Evolutionary conservation across 2,113 vertebrate genomes (phyloP), one percentile per base, ranked within the genome.

Genomic region (Neodon shergylaensis): DNA sequence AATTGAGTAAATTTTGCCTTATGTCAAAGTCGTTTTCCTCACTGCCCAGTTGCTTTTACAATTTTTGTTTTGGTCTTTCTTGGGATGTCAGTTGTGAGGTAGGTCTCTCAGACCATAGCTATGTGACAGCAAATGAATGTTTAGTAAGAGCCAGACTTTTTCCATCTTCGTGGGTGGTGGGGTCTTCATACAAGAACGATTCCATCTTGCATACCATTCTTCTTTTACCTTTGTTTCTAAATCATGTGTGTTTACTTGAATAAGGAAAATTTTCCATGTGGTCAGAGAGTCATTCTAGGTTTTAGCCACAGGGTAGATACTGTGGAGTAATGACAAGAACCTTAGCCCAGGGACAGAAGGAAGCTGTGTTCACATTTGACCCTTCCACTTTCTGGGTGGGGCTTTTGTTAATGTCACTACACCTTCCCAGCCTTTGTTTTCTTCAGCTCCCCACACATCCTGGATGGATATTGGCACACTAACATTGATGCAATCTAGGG

Each of bases 191-290:
- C 16, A 81, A 92, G 87, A 90, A 85, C 1, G 26, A 91, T 81
- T 96, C 36, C 33, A 95, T 33, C 33, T 77, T 90, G 44, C 77
- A 24, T 70, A 85, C 66, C 33, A 11, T 24, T 96, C 76, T 91
- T 54, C 4, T 70, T 96, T 49, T 83, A 58, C 68, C 36, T 96
- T 97, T 96, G 91, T 96, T 96, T 96, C 87, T 95, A 95, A 93
- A 96, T 84, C 85, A 78, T 74, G 44, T 70, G 74, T 96, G 84
- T 90, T 94, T 93, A 73, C 47, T 74, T 86, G 63, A 70, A 72
- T 68, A 76, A 94, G 33, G 61, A 77, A 42, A 68, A 14, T 47
- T 95, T 95, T 92, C 89, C 86, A 94, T 81, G 89, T 33, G 2
- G 52, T 49, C 42, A 12, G 17, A 82, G 94, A 83, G 88, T 95